phyloP scores from a whole-genome alignment of 1,140 invertebrate species.

The Heliconius melpomene region DNA sequence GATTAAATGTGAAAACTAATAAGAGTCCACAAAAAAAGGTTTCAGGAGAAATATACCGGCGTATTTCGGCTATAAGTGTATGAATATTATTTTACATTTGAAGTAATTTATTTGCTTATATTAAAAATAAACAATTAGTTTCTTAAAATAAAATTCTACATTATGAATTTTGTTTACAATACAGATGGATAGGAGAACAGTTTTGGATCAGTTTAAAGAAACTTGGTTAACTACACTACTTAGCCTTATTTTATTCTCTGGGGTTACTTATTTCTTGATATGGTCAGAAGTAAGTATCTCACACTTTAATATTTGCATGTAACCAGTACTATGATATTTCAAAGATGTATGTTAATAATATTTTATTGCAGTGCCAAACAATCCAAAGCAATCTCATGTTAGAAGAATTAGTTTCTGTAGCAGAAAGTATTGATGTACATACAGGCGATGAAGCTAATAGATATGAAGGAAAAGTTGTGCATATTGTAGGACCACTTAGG shows the following conservation, averaged over 20 bases:
- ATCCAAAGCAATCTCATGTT: constrained; percentile 73
- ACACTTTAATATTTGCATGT: no score
- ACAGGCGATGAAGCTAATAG: constrained; percentile 53
- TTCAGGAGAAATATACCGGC: not conserved
- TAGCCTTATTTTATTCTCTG: constrained; percentile 66
- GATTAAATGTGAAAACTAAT: not conserved
- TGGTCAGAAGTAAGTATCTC: constrained; percentile 67
- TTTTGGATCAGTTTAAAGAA: constrained; percentile 65
- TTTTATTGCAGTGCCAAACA: constrained; percentile 61
- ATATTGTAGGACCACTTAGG: constrained; percentile 87
- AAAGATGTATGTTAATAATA: not conserved
- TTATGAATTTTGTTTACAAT: no score
- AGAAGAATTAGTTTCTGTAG: constrained; percentile 65
- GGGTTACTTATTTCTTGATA: constrained; percentile 72
- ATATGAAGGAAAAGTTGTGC: constrained; percentile 88
- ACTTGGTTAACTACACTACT: constrained; percentile 70
- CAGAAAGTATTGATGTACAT: constrained; percentile 70
- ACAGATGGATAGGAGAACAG: constrained; percentile 59
- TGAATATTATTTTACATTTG: not conserved
- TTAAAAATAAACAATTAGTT: no score
- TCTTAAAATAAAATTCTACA: no score
- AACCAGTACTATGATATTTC: no score
- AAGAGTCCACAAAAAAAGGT: not conserved
- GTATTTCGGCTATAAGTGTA: not conserved
- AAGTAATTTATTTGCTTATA: not conserved